Conservation (phyloP, 2,113 vertebrate genomes). For the Nothobranchius kuhntae region DNA sequence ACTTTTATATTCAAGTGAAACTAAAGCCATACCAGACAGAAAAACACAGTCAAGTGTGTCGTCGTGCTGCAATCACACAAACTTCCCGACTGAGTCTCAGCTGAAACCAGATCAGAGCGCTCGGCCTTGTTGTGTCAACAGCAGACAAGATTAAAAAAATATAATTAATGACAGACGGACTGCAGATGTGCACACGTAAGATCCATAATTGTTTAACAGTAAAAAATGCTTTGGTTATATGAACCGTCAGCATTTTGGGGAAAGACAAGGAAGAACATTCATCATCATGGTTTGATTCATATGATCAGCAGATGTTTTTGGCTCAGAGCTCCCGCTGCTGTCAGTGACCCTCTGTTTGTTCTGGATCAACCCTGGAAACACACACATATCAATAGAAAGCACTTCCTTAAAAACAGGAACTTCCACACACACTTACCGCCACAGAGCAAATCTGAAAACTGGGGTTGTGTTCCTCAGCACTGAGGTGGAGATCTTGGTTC, state of each 20-base stretch:
- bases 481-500: no score
- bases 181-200: constrained; percentile 55
- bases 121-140: constrained; percentile 5
- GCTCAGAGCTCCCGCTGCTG: constrained; percentile 36
- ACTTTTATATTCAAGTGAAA: constrained; percentile 11
- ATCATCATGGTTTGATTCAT: constrained; percentile 39
- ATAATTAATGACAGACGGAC: constrained; percentile 33
- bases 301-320: constrained; percentile 64
- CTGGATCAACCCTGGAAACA: constrained; percentile 4
- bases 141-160: constrained; percentile 1
- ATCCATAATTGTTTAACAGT: constrained; percentile 38
- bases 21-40: constrained; percentile 21
- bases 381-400: constrained; percentile 16
- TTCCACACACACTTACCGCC: constrained; percentile 8
- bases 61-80: constrained; percentile 42
- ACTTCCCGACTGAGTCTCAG: background rate
- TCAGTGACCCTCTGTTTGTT: constrained; percentile 28
- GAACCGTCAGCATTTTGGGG: constrained; percentile 39
- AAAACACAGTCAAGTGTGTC: constrained; percentile 14
- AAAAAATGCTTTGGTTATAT: constrained; percentile 43
- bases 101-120: constrained; percentile 15
- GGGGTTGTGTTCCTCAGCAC: constrained; percentile 36
- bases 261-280: constrained; percentile 36
- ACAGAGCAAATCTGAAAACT: constrained; percentile 14
- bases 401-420: background rate